Conservation (phyloP, 2,113 vertebrate species). For the Nothobranchius furzeri region DNA sequence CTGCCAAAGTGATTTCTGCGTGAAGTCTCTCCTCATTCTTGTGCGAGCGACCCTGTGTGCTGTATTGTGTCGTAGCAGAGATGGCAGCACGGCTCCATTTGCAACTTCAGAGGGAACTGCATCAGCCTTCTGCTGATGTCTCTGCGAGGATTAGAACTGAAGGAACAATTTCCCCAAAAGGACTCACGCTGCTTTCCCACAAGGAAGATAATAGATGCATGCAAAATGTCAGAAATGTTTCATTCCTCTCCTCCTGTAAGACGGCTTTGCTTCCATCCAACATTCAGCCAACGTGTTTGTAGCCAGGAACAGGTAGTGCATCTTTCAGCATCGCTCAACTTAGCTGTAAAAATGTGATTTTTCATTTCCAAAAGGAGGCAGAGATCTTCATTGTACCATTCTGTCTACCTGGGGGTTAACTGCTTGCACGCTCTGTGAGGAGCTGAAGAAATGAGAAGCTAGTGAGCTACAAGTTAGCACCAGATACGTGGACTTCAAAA, state of each 20-base stretch:
- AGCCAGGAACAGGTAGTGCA: conserved; percentile 48
- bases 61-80: conserved; percentile 31
- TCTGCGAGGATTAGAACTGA: conserved; percentile 59
- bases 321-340: conserved; percentile 49
- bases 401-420: not conserved
- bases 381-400: conserved; percentile 30
- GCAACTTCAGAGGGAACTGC: conserved; percentile 51
- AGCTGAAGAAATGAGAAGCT: not conserved
- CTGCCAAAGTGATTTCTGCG: conserved; percentile 37
- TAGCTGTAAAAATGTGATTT: conserved; percentile 36
- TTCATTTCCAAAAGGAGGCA: not conserved
- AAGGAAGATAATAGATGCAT: conserved; percentile 68
- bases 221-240: conserved; percentile 62
- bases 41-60: conserved; percentile 17
- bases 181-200: conserved; percentile 55
- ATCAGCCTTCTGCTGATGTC: conserved; percentile 53
- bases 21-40: conserved; percentile 37
- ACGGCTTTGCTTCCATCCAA: conserved; percentile 29
- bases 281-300: conserved; percentile 41
- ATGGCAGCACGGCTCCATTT: conserved; percentile 54
- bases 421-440: not conserved
- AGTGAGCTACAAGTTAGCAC: not conserved
- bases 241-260: conserved; percentile 54
- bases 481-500: not conserved
- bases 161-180: conserved; percentile 59